These are phyloP conservation scores for Crocuta crocuta DNA, from an alignment of 2,113 vertebrate genomes.

Conservation along the genomic window DNA sequence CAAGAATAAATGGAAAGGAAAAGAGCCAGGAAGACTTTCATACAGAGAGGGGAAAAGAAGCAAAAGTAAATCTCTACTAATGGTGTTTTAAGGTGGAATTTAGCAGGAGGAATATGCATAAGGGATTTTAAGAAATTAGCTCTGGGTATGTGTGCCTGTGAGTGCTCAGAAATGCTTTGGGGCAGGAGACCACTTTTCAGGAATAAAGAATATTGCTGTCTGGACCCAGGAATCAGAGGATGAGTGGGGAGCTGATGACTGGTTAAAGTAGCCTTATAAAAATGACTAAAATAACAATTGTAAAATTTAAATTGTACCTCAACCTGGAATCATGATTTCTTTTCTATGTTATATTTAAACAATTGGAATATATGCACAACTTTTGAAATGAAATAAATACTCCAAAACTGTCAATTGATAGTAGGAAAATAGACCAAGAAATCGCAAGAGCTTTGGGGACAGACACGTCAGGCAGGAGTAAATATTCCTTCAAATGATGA, in stretches of 20 bases:
- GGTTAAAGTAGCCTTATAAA: not conserved
- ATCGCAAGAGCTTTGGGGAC: not conserved
- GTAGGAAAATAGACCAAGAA: not conserved
- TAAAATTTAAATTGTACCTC: not conserved
- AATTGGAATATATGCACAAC: not conserved
- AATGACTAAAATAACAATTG: not conserved
- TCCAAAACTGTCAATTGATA: constrained; percentile 48
- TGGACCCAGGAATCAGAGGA: not conserved
- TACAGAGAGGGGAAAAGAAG: not conserved
- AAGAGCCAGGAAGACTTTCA: not conserved
- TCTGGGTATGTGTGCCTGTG: not conserved
- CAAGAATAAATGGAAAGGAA: not conserved
- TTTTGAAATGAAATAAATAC: constrained; percentile 53
- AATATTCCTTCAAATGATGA: constrained; percentile 57
- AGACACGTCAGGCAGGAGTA: constrained; percentile 38
- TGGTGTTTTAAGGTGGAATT: not conserved
- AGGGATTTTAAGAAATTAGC: constrained; percentile 2
- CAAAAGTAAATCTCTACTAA: not conserved
- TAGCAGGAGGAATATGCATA: not conserved
- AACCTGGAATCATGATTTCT: not conserved
- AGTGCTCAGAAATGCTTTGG: constrained; percentile 30
- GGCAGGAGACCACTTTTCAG: not conserved
- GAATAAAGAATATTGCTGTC: not conserved
- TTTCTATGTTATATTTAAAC: constrained; percentile 29
- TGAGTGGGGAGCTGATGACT: not conserved